phyloP scores from a whole-genome alignment of 2,888 invertebrate genomes.

The Galerucella pusilla region DNA sequence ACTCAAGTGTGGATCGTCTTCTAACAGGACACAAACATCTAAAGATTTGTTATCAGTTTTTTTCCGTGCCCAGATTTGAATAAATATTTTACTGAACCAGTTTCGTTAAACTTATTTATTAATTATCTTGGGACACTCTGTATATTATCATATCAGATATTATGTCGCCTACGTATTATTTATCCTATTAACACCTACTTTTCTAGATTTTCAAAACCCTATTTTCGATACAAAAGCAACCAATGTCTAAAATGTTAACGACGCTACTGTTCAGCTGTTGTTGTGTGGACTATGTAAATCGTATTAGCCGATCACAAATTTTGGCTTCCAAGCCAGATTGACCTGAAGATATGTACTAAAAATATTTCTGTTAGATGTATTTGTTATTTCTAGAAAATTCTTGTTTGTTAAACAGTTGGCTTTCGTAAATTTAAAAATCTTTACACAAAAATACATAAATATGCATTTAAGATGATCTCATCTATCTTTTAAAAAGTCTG shows the following conservation, averaged over 20 bases:
- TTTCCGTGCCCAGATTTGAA: too few species aligned
- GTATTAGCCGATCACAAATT: conserved; percentile 17
- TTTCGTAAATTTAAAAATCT: conserved; percentile 10
- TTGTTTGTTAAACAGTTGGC: conserved; percentile 10
- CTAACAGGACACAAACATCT: too few species aligned
- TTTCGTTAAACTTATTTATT: too few species aligned
- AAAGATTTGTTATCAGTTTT: too few species aligned
- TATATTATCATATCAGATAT: conserved; percentile 27
- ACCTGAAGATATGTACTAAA: conserved; percentile 22
- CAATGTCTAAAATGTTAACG: conserved; percentile 24
- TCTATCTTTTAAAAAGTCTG: not conserved
- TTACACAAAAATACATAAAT: not conserved
- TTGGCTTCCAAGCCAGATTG: conserved; percentile 16
- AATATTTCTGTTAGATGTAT: conserved; percentile 19
- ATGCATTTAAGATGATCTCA: conserved; percentile 9
- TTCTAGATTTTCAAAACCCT: not conserved
- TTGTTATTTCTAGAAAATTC: conserved; percentile 26
- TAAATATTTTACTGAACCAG: too few species aligned
- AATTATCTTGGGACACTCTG: too few species aligned
- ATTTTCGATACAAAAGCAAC: conserved; percentile 19
- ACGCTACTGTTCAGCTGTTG: conserved; percentile 11
- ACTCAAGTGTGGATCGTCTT: too few species aligned
- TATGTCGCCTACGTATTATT: conserved; percentile 27
- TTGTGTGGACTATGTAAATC: conserved; percentile 12
- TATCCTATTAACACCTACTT: not conserved